These are phyloP conservation scores for Dicycla oo DNA, from an alignment of 2,888 invertebrate genomes.

Conservation along the genomic window DNA sequence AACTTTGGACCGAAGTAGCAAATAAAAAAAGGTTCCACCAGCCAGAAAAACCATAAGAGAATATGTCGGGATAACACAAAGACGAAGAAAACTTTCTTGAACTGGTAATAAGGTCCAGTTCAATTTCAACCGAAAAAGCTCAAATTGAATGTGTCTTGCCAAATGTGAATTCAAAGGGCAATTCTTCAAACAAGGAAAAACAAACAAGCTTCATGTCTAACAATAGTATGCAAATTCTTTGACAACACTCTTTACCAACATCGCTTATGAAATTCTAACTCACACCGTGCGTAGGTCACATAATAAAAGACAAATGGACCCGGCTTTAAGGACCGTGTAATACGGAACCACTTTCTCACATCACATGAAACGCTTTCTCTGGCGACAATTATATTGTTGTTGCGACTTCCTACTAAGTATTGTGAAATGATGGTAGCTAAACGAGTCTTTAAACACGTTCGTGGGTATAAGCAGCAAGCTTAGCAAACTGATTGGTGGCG, in stretches of 20 bases:
- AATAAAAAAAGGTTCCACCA: not conserved
- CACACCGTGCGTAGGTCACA: conserved; percentile 18
- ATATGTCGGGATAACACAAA: not conserved
- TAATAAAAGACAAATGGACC: conserved; percentile 42
- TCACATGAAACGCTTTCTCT: conserved; percentile 60
- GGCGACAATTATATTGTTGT: conserved; percentile 41
- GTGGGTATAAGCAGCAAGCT: conserved; percentile 13
- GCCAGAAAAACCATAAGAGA: not conserved
- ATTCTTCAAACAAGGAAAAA: not conserved
- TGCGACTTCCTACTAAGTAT: conserved; percentile 29
- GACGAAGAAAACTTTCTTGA: not conserved
- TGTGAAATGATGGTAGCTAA: conserved; percentile 24
- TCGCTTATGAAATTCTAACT: conserved; percentile 21
- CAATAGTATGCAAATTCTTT: conserved; percentile 2
- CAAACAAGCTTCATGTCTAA: not conserved
- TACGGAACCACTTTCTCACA: conserved; percentile 57
- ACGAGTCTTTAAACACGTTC: conserved; percentile 3
- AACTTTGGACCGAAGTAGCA: no score
- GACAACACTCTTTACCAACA: not conserved
- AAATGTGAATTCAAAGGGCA: not conserved
- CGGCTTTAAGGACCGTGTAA: conserved; percentile 43
- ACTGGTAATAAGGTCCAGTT: not conserved
- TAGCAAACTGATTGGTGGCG: not conserved
- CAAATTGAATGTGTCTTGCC: not conserved
- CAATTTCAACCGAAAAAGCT: not conserved